Evolutionary conservation across 2,888 invertebrate genomes (phyloP), one percentile per base, ranked within the genome.

Genomic region (Plebejus argus): DNA sequence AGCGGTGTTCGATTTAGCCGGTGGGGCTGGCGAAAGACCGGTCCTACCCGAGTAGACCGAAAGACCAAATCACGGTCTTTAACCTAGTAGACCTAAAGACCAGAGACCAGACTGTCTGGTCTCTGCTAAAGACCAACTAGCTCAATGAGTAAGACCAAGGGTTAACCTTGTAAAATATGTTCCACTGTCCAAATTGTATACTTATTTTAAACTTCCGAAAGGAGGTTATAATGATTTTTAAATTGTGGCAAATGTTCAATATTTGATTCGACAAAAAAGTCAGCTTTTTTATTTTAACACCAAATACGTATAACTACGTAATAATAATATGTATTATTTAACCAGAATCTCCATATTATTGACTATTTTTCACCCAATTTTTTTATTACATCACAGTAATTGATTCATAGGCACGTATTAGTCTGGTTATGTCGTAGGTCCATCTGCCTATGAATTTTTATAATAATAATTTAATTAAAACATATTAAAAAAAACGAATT

Each of bases 1-100:
- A 81, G 95, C 96, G 6, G 98, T 98, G 12, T 96, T 96, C 86
- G 95, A 97, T 82, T 85, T 97, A 78, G 98, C 98, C 4, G 97
- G 97, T 3, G 98, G 98, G 3, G 95, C 96, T 12, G 98, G 98
- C 4, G 92, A 95, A 0, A 92, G 95, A 79, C 96, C 97, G 0
- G 86, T 83, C 28, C 49, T 91, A 78, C 88, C 89, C 1, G 88
- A 85, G 58, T 89, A 82, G 79, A 61, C 33, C 66, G 61, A 70
- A 75, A 66, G 18, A 76, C 33, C 71, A 71, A 20, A 10, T 53
- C 28, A 45, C 1, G 18, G 49, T 53, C 49, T 49, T 49, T 49
- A 35, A 12, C 49, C 15, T 49, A 49, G 49, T 49, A 49, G 49
- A 49, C 15, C n/a, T n/a, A n/a, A n/a, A n/a, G n/a, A n/a, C n/a